A percentile compares a stretch with the other conserved stretches of the same genome.
Conservation (phyloP, 2,113 vertebrate genomes). For the Taurulus bubalis region DNA sequence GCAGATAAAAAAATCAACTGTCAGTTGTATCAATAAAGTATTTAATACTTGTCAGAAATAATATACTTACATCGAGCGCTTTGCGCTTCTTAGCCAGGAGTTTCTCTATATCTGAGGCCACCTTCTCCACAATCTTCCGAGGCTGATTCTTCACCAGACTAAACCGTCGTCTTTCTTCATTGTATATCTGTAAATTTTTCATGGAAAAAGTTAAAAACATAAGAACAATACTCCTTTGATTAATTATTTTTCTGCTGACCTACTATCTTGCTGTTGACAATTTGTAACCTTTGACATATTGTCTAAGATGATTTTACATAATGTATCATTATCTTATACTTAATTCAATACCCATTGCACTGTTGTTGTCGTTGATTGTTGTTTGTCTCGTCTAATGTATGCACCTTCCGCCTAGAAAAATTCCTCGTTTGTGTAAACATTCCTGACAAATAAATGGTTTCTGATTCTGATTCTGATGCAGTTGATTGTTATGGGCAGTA, state of each 20-base stretch:
- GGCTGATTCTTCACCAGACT: constrained; percentile 93
- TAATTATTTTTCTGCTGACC: constrained; percentile 19
- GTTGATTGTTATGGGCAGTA: neutral
- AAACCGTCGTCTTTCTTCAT: constrained; percentile 93
- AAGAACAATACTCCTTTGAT: neutral
- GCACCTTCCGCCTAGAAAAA: too few relatives aligned
- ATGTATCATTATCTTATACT: too few relatives aligned
- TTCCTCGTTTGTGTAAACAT: too few relatives aligned
- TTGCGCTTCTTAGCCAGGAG: constrained; percentile 96
- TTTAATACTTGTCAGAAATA: neutral
- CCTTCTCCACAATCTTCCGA: constrained; percentile 93
- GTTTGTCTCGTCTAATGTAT: too few relatives aligned
- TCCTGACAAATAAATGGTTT: too few relatives aligned
- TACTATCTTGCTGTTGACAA: neutral
- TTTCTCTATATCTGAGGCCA: constrained; percentile 94
- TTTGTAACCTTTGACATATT: constrained; percentile 1
- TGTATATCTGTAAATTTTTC: constrained; percentile 90
- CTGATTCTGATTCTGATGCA: too few relatives aligned
- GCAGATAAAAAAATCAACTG: neutral
- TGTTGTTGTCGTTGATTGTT: too few relatives aligned
- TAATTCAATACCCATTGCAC: too few relatives aligned
- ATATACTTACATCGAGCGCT: constrained; percentile 91
- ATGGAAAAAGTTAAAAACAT: constrained; percentile 29
- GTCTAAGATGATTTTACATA: constrained; percentile 10
- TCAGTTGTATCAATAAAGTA: neutral